Percentiles rank a stretch among this genome's conserved stretches.
Conservation (phyloP, 2,113 vertebrate species). For the Sclerurus mexicanus region DNA sequence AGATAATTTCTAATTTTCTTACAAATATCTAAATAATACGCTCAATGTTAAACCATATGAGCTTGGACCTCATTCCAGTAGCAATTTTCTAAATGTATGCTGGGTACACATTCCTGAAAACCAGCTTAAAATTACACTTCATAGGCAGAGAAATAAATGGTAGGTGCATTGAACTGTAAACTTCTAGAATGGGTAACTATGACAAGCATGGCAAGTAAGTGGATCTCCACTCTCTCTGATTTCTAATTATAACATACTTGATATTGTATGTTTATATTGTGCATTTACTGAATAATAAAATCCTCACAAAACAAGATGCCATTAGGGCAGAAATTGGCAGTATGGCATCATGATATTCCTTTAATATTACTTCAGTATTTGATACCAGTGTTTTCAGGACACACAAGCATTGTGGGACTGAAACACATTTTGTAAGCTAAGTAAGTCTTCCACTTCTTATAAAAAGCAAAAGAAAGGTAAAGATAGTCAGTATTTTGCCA, state of each 20-base stretch:
- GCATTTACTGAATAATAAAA: not conserved
- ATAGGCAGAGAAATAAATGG: not conserved
- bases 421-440: not conserved
- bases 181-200: not conserved
- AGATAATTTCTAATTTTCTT: not conserved
- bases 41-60: not conserved
- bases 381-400: not conserved
- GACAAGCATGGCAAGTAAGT: not conserved
- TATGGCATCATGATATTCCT: not conserved
- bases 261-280: not conserved
- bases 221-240: not conserved
- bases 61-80: slow-evolving; percentile 1
- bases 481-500: not conserved
- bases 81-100: not conserved
- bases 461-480: not conserved
- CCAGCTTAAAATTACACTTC: not conserved
- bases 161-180: not conserved
- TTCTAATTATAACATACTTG: not conserved
- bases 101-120: not conserved
- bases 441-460: not conserved
- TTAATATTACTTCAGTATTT: not conserved
- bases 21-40: not conserved
- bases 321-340: not conserved
- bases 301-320: not conserved
- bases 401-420: not conserved